Base-by-base conservation (phyloP, 2,888 invertebrate genomes). In the Anoplius nigerrimus region DNA sequence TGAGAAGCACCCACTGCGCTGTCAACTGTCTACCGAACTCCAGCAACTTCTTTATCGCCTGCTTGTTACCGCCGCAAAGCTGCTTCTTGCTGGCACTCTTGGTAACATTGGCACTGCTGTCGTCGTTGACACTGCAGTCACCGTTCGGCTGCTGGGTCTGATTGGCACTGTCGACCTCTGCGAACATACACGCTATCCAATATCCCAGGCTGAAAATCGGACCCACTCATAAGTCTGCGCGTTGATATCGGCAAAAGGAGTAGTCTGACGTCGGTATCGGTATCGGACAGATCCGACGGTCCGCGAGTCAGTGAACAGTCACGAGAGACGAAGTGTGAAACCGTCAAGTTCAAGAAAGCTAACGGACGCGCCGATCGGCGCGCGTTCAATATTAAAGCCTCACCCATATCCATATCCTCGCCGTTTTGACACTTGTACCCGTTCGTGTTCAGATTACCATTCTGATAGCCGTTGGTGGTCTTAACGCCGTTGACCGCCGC, bases 1-100 rank as follows among this genome's bases (percentile, higher is more conserved):
- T 93, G 79, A 98, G 90, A 80, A 93, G 92, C 87, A 95, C 94
- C 88, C 97, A 97, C 93, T 98, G 95, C 80, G 95, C 93, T 89
- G 97, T 97, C 76, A 98, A 92, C 87, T 98, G 98, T 82, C 95
- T 93, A 20, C 98, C 98, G 90, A 98, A 98, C 86, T 97, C 95
- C 79, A 98, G 91, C 93, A 98, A 97, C 83, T 96, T 93, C 90
- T 98, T 97, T 75, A 98, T 95, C 13, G 97, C 96, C 63, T 94
- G 93, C 84, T 95, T 94, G 83, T 92, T 91, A 46, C 93, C 93
- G 73, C 94, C 93, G 84, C 93, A 92, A 69, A 93, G 83, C 87
- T 92, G 90, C 81, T 91, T 87, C 82, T 87, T 87, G 69, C 73
- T 85, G 76, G 78, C 78, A 73, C 86, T 86, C 46, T 77, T 82